phyloP scores from a whole-genome alignment of 2,797 vertebrate species.

The Clarias fuscus region DNA sequence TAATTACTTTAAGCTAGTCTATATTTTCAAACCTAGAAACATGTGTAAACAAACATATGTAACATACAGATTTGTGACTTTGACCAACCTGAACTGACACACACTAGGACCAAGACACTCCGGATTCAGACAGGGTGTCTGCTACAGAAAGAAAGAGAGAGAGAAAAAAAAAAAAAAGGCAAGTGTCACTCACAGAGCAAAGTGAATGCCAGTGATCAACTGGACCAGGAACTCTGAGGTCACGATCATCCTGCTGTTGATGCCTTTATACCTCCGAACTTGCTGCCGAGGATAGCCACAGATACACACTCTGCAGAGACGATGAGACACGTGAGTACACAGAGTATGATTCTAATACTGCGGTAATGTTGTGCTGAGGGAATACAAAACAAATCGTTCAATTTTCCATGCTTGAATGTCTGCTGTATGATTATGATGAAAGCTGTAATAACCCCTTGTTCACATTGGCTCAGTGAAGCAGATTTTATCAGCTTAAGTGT shows the following conservation, averaged over 20 bases:
- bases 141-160: background rate
- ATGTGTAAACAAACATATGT: background rate
- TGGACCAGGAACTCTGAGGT: constrained; percentile 98
- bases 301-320: constrained; percentile 84
- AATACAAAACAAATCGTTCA: background rate
- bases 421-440: background rate
- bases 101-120: background rate
- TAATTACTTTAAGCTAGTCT: background rate
- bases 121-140: background rate
- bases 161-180: background rate
- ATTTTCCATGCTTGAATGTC: background rate
- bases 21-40: background rate
- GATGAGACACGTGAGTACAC: background rate
- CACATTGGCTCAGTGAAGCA: background rate
- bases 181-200: constrained; percentile 87
- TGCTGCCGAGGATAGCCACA: constrained; percentile 95
- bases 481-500: background rate
- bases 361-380: background rate
- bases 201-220: constrained; percentile 96
- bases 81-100: background rate
- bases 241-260: constrained; percentile 86
- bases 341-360: too few species aligned
- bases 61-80: background rate
- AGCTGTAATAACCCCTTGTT: background rate
- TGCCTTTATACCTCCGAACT: constrained; percentile 89